Conservation (phyloP, 2,113 vertebrate genomes). For the Dunckerocampus dactyliophorus region DNA sequence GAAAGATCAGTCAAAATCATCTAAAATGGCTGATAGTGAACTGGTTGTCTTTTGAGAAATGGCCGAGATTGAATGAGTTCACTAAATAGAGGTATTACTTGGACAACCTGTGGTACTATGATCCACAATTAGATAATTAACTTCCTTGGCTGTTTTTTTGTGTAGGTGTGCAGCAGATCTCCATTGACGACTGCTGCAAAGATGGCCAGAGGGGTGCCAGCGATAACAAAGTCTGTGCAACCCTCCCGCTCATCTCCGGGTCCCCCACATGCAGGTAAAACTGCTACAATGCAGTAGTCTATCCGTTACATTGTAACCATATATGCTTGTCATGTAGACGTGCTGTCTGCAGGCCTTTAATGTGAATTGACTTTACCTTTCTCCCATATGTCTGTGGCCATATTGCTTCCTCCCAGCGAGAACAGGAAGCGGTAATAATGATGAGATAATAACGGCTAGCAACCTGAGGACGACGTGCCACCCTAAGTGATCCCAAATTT, state of each 20-base stretch:
- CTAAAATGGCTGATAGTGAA: no score
- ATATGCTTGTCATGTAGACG: not conserved
- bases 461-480: constrained; percentile 48
- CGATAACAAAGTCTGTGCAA: constrained; percentile 74
- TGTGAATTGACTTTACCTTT: constrained; percentile 41
- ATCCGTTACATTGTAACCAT: not conserved
- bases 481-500: constrained; percentile 56
- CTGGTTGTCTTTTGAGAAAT: no score
- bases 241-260: constrained; percentile 71
- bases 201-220: constrained; percentile 79
- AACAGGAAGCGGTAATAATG: constrained; percentile 42
- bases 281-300: not conserved
- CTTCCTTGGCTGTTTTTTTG: not conserved
- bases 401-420: constrained; percentile 52
- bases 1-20: no score
- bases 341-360: constrained; percentile 15
- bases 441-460: constrained; percentile 52
- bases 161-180: constrained; percentile 58
- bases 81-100: no score
- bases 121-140: no score
- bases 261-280: constrained; percentile 85
- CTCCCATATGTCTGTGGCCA: constrained; percentile 39
- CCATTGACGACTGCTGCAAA: constrained; percentile 83
- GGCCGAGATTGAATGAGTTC: no score
- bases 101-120: no score